A percentile compares a stretch with the other conserved stretches of the same genome.
These are phyloP conservation scores for Rhegmatorhina hoffmannsi DNA, from an alignment of 2,113 vertebrate species.

Conservation along the genomic window DNA sequence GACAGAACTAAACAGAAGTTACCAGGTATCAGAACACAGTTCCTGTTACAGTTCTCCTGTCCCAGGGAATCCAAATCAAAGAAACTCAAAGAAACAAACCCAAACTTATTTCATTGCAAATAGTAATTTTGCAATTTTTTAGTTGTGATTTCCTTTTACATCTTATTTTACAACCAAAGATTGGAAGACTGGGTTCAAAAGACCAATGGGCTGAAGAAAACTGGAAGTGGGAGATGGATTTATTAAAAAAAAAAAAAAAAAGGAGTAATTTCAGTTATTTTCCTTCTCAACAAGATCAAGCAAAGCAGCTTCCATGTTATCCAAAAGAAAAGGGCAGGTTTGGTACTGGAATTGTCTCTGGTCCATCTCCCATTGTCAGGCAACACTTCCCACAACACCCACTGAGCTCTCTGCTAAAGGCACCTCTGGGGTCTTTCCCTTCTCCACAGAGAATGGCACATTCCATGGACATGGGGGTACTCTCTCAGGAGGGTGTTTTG, in stretches of 20 bases:
- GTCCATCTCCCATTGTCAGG: background rate
- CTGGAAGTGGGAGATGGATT: background rate
- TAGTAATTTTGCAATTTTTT: background rate
- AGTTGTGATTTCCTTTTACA: background rate
- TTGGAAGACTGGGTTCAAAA: background rate
- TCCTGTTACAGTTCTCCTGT: background rate
- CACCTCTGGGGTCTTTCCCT: background rate
- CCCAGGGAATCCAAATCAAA: background rate
- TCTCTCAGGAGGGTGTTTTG: background rate
- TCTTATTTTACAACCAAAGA: background rate
- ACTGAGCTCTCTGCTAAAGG: background rate
- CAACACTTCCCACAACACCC: background rate
- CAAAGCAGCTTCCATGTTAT: background rate
- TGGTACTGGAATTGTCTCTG: background rate
- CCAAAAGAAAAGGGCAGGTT: background rate
- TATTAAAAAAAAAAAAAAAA: background rate
- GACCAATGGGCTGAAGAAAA: background rate
- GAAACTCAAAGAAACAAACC: background rate
- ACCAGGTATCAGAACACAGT: background rate
- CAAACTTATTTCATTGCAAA: background rate
- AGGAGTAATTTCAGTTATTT: background rate
- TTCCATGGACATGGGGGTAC: background rate
- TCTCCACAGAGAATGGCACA: background rate
- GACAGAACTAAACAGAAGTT: background rate
- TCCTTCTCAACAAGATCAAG: background rate